Conservation (phyloP, 1,140 invertebrate genomes). For the Trachymyrmex cornetzi region DNA sequence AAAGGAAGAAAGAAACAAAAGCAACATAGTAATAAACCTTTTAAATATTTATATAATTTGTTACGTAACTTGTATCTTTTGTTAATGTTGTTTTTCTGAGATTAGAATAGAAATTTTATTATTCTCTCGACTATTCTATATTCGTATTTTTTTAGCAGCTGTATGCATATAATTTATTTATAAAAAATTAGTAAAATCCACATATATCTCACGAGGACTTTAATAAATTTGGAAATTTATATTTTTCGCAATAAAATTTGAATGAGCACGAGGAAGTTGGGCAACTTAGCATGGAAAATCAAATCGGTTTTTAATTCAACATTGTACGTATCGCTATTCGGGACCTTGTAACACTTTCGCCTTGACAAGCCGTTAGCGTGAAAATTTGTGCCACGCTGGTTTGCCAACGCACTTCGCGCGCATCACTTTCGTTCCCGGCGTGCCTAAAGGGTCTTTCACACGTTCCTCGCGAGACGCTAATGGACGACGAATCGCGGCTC, state of each 20-base stretch:
- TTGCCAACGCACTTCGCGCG: conserved; percentile 54
- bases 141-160: neutral
- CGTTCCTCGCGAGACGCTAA: conserved; percentile 44
- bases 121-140: neutral
- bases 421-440: conserved; percentile 70
- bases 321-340: conserved; percentile 52
- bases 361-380: conserved; percentile 58
- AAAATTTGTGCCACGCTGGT: conserved; percentile 71
- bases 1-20: neutral
- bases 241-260: neutral
- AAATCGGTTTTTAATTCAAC: neutral
- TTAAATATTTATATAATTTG: neutral
- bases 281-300: neutral
- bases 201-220: neutral
- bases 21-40: neutral
- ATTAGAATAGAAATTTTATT: neutral
- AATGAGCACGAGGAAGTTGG: neutral
- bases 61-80: neutral
- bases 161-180: neutral
- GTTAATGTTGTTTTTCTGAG: neutral
- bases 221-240: neutral
- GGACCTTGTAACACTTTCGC: conserved; percentile 73
- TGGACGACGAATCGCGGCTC: conserved; percentile 58
- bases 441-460: conserved; percentile 68
- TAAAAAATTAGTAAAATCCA: neutral